These are phyloP conservation scores for Cydia strobilella DNA, from an alignment of 1,140 invertebrate species.

Conservation along the genomic window DNA sequence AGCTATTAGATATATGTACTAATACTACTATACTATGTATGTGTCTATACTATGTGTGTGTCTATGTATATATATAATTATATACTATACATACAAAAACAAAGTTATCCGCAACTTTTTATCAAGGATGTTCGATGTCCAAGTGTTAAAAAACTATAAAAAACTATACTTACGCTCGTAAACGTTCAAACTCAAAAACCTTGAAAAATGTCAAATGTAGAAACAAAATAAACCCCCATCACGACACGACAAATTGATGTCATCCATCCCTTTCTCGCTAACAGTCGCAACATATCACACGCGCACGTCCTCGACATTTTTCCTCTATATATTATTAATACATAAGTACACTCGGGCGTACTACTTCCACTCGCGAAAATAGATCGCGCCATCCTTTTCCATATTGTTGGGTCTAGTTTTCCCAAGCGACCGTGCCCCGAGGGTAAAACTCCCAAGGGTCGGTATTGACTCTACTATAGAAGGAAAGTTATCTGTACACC, in stretches of 20 bases:
- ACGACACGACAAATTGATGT: slow-evolving; percentile 79
- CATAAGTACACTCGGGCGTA: slow-evolving; percentile 69
- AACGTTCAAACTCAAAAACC: slow-evolving; percentile 26
- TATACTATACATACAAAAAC: too few relatives aligned
- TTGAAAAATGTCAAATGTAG: slow-evolving; percentile 63
- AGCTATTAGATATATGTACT: too few relatives aligned
- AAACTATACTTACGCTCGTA: not conserved
- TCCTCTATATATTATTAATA: slow-evolving; percentile 80
- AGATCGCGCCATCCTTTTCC: slow-evolving; percentile 70
- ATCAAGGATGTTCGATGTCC: too few relatives aligned
- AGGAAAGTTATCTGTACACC: slow-evolving; percentile 78
- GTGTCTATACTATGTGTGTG: too few relatives aligned
- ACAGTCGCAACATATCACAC: slow-evolving; percentile 78
- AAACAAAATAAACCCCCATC: slow-evolving; percentile 80
- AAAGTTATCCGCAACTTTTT: too few relatives aligned
- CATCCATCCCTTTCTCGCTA: slow-evolving; percentile 78
- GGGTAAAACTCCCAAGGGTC: slow-evolving; percentile 78
- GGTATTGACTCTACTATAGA: slow-evolving; percentile 78
- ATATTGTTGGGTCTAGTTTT: slow-evolving; percentile 80
- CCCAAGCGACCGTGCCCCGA: slow-evolving; percentile 76
- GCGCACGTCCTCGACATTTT: slow-evolving; percentile 76
- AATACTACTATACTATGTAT: too few relatives aligned
- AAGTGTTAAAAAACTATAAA: not conserved
- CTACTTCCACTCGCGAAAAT: slow-evolving; percentile 50
- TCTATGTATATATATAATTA: too few relatives aligned